These are phyloP conservation scores for Eilema griseolum DNA, from an alignment of 2,888 invertebrate genomes.

Conservation along the genomic window DNA sequence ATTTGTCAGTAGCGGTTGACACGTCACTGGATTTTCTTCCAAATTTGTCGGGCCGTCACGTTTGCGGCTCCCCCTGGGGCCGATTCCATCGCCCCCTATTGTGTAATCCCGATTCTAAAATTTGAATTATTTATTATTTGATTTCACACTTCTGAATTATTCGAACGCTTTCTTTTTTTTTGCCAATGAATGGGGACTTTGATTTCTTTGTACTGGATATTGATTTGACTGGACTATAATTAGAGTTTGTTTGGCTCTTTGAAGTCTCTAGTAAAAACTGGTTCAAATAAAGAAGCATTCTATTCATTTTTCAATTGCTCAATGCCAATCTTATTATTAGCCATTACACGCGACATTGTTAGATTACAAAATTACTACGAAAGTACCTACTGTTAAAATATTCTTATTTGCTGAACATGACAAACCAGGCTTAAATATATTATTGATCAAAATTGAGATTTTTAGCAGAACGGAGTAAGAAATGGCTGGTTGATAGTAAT, in stretches of 20 bases:
- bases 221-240: constrained; percentile 34
- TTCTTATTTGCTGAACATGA: too few species aligned
- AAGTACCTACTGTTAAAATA: too few species aligned
- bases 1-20: constrained; percentile 86
- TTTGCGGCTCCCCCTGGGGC: constrained; percentile 63
- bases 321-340: background rate
- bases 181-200: constrained; percentile 36
- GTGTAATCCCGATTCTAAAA: constrained; percentile 81
- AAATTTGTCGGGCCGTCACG: constrained; percentile 81
- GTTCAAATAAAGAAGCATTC: background rate
- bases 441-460: too few species aligned
- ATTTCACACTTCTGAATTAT: constrained; percentile 74
- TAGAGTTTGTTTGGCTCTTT: constrained; percentile 30
- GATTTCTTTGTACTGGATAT: constrained; percentile 42
- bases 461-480: too few species aligned
- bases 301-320: background rate
- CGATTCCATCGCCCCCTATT: constrained; percentile 62
- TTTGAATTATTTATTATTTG: constrained; percentile 86
- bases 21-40: constrained; percentile 82
- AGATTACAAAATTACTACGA: background rate
- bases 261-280: constrained; percentile 7
- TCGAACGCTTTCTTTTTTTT: constrained; percentile 48
- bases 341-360: background rate
- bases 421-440: too few species aligned
- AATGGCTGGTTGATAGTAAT: too few species aligned